Evolutionary conservation across 2,797 vertebrate genomes (phyloP), one percentile per base, ranked within the genome.

Genomic region (Rachycentron canadum): DNA sequence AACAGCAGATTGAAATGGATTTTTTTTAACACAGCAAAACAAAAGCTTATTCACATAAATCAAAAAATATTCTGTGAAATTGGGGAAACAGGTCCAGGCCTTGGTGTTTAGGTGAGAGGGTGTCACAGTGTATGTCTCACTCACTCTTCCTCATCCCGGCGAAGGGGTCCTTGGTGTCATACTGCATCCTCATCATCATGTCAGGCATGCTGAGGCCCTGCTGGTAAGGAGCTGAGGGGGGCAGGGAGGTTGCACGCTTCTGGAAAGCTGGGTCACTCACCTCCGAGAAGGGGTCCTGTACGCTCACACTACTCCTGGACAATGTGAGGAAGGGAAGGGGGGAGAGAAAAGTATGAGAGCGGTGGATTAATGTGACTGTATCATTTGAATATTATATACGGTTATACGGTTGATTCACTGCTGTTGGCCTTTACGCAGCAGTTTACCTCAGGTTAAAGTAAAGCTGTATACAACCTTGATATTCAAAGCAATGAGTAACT

Each of bases 121-220:
- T 61, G 75, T 62, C 65, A 69, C 76, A 67, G 82, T 16, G 13
- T 76, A 84, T 28, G 75, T 34, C 71, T 85, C 82, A 89, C 93
- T 93, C 93, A 99, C 98, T 97, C 96, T 99, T 99, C 94, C 98
- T 97, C 97, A 99, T 99, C 79, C 97, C 97, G 23, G 96, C 94
- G 0, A 99, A 99, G 86, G 97, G 98, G 92, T 99, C 97, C 96
- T 99, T 99, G 93, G 97, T 94, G 59, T 99, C 98, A 5, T 97
- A 99, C 91, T 98, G 96, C 97, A 98, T 96, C 93, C 97, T 96
- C 95, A 97, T 96, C 97, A 99, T 98, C 96, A 98, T 95, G 85
- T 95, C 95, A 41, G 97, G 96, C 96, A 98, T 95, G 94, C 94
- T 94, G 91, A 98, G 94, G 85, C 96, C 93, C 92, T 96, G 96